Conservation (phyloP, 2,888 invertebrate genomes). For the Cremastobaeus sp. region DNA sequence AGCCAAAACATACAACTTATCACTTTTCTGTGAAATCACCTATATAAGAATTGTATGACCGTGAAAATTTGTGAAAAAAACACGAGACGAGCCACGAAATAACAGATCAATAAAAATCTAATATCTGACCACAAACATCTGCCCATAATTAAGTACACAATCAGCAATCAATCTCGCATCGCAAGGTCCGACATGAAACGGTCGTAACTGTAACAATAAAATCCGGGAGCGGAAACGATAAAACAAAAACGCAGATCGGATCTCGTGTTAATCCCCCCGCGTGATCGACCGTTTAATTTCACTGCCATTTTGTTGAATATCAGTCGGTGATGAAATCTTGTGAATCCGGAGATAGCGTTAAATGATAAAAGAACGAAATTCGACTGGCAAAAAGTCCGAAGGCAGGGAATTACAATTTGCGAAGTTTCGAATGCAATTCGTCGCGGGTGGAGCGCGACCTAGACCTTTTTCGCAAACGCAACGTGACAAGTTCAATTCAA, state of each 20-base stretch:
- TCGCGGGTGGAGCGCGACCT: conserved; percentile 46
- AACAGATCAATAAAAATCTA: not conserved
- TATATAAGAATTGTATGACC: conserved; percentile 7
- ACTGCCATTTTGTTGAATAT: conserved; percentile 20
- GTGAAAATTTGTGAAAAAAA: conserved; percentile 10
- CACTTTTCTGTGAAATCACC: conserved; percentile 53
- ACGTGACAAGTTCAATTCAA: conserved; percentile 50
- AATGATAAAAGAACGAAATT: conserved; percentile 36
- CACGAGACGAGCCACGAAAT: not conserved
- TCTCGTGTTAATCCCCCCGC: conserved; percentile 1
- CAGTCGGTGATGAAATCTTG: conserved; percentile 14
- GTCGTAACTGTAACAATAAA: conserved; percentile 18
- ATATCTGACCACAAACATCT: conserved; percentile 1
- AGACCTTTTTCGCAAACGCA: conserved; percentile 54
- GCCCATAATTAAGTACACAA: conserved; percentile 23
- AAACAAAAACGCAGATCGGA: conserved; percentile 13
- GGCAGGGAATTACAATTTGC: conserved; percentile 38
- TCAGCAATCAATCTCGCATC: conserved; percentile 5
- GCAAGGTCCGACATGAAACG: conserved; percentile 3
- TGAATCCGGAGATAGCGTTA: conserved; percentile 28
- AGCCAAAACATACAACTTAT: conserved; percentile 48
- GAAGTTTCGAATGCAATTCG: conserved; percentile 50
- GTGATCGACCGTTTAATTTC: conserved; percentile 27
- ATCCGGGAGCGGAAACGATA: too few relatives aligned
- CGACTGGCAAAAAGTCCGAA: conserved; percentile 40